Evolutionary conservation across 1,140 invertebrate species (phyloP).

Genomic region (Acromyrmex echinatior): DNA sequence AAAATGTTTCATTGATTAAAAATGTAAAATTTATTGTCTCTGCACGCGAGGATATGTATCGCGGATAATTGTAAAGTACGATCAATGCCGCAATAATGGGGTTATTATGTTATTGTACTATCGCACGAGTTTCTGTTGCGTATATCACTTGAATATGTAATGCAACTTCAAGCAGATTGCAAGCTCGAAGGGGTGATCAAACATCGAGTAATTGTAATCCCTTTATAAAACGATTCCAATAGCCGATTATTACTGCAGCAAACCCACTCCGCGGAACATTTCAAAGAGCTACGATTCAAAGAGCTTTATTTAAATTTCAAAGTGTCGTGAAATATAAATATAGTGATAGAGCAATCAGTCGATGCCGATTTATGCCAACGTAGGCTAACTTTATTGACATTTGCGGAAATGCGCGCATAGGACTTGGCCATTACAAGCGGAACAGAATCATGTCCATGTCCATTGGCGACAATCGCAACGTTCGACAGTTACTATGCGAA

Average conservation of each 20-base stretch:
- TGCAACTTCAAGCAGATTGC: conserved; percentile 70
- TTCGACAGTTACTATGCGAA: conserved; percentile 23
- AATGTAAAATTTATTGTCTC: conserved; percentile 3
- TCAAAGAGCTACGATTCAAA: conserved; percentile 45
- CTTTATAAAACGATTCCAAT: conserved; percentile 81
- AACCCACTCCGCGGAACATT: conserved; percentile 5
- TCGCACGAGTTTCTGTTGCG: conserved; percentile 42
- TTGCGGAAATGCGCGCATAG: conserved; percentile 35
- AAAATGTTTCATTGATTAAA: conserved; percentile 7
- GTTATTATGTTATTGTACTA: conserved; percentile 59
- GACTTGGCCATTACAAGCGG: conserved; percentile 35
- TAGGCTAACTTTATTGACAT: conserved; percentile 32
- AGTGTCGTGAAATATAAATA: conserved; percentile 63
- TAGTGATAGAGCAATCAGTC: conserved; percentile 42
- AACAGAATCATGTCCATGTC: conserved; percentile 51
- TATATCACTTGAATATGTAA: conserved; percentile 61
- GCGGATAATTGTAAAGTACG: conserved; percentile 30
- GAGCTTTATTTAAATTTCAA: conserved; percentile 64
- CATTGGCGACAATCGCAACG: conserved; percentile 45
- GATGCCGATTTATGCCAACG: not conserved
- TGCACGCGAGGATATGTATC: not conserved
- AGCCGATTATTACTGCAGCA: conserved; percentile 57
- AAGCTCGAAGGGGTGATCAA: conserved; percentile 80
- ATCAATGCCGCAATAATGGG: conserved; percentile 39
- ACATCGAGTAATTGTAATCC: conserved; percentile 84